Percentiles rank a stretch among this genome's conserved stretches.
phyloP scores from a whole-genome alignment of 2,113 vertebrate genomes.

The Micromys minutus region DNA sequence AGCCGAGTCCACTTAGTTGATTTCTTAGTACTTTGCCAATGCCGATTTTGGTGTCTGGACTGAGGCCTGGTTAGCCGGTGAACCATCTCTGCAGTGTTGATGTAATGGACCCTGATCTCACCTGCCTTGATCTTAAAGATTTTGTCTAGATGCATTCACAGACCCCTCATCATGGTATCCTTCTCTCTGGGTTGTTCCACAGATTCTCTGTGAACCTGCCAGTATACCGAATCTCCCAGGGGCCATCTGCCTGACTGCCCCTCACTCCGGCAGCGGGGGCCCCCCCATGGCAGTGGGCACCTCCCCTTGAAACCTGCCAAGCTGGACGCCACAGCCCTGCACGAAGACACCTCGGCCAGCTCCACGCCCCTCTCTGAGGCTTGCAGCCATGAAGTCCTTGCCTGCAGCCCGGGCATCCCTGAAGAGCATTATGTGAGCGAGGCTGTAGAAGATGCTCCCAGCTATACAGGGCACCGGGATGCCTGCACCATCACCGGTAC shows the following conservation, averaged over 20 bases:
- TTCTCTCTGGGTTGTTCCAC: constrained; percentile 36
- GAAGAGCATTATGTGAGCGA: constrained; percentile 95
- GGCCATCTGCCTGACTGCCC: constrained; percentile 72
- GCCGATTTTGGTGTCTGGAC: not conserved
- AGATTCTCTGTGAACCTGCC: constrained; percentile 70
- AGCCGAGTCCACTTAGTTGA: not conserved
- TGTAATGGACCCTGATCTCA: not conserved
- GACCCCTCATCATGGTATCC: not conserved
- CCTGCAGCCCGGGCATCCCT: constrained; percentile 82
- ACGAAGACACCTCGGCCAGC: constrained; percentile 88
- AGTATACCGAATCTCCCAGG: not conserved
- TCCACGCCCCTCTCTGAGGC: constrained; percentile 82
- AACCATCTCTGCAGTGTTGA: not conserved
- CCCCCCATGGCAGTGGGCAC: constrained; percentile 90
- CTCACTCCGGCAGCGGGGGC: constrained; percentile 81
- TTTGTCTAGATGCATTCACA: not conserved
- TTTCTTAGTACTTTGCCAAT: not conserved
- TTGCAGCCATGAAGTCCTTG: constrained; percentile 81
- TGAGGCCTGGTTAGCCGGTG: no score
- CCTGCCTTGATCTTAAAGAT: no score
- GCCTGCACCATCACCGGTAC: constrained; percentile 98
- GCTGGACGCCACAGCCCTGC: constrained; percentile 94
- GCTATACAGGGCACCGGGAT: constrained; percentile 90
- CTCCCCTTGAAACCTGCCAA: constrained; percentile 94
- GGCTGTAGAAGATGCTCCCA: constrained; percentile 84